These are phyloP conservation scores for zebrafish (Danio rerio) DNA, from an alignment of 2,113 vertebrate genomes.

Conservation along the genomic window GRCz12tu NC_133181.1:48446501-48447000, in stretches of 20 bases:
- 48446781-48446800: too few species aligned
- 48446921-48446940: background rate
- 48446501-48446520: background rate
- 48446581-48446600: background rate
- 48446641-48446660: background rate
- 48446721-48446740: background rate
- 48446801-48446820: background rate
- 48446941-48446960: conserved; percentile 36
- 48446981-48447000: background rate
- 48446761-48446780: background rate
- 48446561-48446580: background rate
- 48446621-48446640: background rate
- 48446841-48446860: background rate
- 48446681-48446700: too few species aligned
- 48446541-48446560: background rate
- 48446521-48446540: background rate
- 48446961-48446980: conserved; percentile 30
- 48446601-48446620: background rate
- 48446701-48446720: background rate
- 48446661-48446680: background rate
- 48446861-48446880: background rate
- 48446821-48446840: background rate
- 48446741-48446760: background rate
- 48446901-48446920: background rate
- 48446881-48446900: background rate